Evolutionary conservation across 1,140 invertebrate genomes (phyloP), one percentile per base, ranked within the genome.

Genomic region (Schmidtea mediterranea): DNA sequence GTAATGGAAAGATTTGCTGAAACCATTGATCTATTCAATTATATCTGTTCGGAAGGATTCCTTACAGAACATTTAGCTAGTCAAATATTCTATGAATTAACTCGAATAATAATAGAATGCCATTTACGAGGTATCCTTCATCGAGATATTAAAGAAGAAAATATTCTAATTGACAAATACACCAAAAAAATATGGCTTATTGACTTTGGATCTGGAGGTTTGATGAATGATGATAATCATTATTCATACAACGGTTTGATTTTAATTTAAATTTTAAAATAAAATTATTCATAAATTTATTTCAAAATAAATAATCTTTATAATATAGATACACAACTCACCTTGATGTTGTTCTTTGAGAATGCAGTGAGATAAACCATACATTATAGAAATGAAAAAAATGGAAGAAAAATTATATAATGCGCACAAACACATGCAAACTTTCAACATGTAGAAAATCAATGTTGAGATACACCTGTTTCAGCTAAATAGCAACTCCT

Each of bases 71-170:
- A 62, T 18, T 53, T 70, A 19, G 72, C 73, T 5, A 62, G 70
- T 48, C 55, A 64, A 16, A 72, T 75, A 55, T 73, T 74, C 54
- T 52, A 57, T 37, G 69, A 71, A 59, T 60, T 71, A 46, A 57
- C 71, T 2, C 55, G 60, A 18, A 61, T 64, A 16, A 54, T 68
- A 1, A 53, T 58, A 24, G 57, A 55, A 24, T 58, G 70, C 50
- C 61, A 66, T 46, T 56, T 56, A 56, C 52, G 55, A 24, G 64
- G 64, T 19, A 60, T 67, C 6, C 54, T 75, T 24, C 75, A 76
- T 58, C 59, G 75, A 24, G 75, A 76, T 61, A 75, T 77, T 52
- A 76, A 76, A 62, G 75, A 76, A 57, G 74, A 75, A 57, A 76
- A 75, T 55, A 71, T 76, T 51, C 61, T 75, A 18, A 71, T 76